Evolutionary conservation across 2,888 invertebrate species (phyloP), one percentile per base, ranked within the genome.

Genomic region (Erebia epiphron): DNA sequence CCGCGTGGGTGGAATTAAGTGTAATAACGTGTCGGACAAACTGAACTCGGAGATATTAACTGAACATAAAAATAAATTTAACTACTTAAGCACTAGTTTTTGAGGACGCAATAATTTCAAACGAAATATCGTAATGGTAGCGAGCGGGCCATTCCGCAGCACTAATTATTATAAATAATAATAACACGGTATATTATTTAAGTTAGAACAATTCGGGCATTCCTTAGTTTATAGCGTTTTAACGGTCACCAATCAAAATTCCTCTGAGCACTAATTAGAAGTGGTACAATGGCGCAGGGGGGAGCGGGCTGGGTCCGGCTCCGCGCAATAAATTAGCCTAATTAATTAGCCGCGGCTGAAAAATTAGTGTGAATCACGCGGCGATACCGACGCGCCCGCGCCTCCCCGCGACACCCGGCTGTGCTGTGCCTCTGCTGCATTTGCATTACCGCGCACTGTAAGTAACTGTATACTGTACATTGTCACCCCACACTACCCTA

Each of bases 181-280:
- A 63, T 68, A 71, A 57, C 67, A 69, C 60, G 62, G 60, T 35
- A 21, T 65, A 56, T 67, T 67, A 56, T 71, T 64, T 41, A 63
- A 64, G 64, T 68, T 58, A 41, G 71, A 49, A 62, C 65, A 67
- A 71, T 70, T 71, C 68, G 73, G 64, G 56, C 75, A 72, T 73
- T 69, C 71, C 73, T 67, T 11, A 43, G 52, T 69, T 69, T 67
- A 69, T 66, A 61, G 68, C 68, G 66, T 49, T 63, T 52, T 71
- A 64, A 69, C 69, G 75, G 74, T 70, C 70, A 64, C 69, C 65
- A 75, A 76, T 76, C 76, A 76, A 75, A 71, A 74, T 76, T 68
- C 75, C 73, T 70, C 61, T 64, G 70, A 72, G 41, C 69, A 72
- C 73, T 76, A 75, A 76, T 75, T 70, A 74, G 73, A 69, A 62